Evolutionary conservation across 2,113 vertebrate genomes (phyloP).

Genomic region (Cyanistes caeruleus): DNA sequence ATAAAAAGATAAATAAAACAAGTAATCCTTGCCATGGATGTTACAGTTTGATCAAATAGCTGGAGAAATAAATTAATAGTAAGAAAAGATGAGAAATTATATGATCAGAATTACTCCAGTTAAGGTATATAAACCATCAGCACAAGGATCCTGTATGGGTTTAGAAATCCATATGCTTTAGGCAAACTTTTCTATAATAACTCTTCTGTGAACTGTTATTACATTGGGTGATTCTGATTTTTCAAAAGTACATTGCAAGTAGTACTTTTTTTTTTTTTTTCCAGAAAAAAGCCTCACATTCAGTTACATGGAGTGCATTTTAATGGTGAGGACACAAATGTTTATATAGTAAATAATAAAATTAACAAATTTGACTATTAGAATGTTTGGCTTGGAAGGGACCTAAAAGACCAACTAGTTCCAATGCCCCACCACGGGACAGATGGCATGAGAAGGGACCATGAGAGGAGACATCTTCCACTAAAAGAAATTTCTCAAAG

Average conservation of each 20-base stretch:
- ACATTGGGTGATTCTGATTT: neutral
- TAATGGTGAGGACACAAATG: neutral
- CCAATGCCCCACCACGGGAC: neutral
- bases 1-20: neutral
- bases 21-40: neutral
- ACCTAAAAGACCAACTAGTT: neutral
- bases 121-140: neutral
- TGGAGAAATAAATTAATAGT: neutral
- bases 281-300: neutral
- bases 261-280: neutral
- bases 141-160: neutral
- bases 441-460: no score
- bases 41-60: accelerated
- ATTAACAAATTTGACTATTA: neutral
- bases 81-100: neutral
- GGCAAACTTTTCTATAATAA: neutral
- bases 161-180: neutral
- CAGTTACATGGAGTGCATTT: neutral
- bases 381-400: neutral
- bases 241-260: neutral
- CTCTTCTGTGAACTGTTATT: neutral
- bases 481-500: neutral
- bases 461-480: neutral
- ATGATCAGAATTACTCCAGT: neutral
- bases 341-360: neutral